A percentile compares a stretch with the other conserved stretches of the same genome.
These are phyloP conservation scores for Heliconius erato DNA, from an alignment of 2,888 invertebrate species.

Conservation along the genomic window DNA sequence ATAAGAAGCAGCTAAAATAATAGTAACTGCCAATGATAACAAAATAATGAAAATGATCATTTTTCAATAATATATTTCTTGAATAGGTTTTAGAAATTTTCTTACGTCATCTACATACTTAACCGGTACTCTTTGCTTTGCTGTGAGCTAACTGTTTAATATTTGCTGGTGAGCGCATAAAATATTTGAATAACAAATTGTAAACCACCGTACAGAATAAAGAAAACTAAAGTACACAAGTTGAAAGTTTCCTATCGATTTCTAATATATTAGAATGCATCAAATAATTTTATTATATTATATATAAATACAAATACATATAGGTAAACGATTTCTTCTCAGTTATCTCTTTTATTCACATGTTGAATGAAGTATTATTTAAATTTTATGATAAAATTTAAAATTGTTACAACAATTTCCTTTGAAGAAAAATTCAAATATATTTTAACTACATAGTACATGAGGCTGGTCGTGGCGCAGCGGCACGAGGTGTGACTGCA, in stretches of 20 bases:
- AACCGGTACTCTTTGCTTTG: constrained; percentile 8
- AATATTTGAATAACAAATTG: constrained; percentile 32
- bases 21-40: background rate
- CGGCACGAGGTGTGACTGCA: too few relatives aligned
- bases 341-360: too few relatives aligned
- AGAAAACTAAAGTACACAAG: constrained; percentile 5
- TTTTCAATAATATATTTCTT: too few relatives aligned
- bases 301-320: too few relatives aligned
- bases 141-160: constrained; percentile 21
- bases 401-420: too few relatives aligned
- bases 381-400: too few relatives aligned
- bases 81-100: constrained; percentile 3
- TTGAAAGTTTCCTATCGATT: constrained; percentile 10
- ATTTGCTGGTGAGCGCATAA: constrained; percentile 27
- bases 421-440: too few relatives aligned
- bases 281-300: background rate
- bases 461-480: too few relatives aligned
- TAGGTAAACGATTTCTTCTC: too few relatives aligned
- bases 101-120: constrained; percentile 19
- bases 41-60: background rate
- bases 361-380: too few relatives aligned
- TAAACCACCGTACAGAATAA: constrained; percentile 8
- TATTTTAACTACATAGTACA: too few relatives aligned
- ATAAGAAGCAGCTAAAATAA: too few relatives aligned
- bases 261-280: background rate